Evolutionary conservation across 64 coral and sea anemone species (phyloP), one percentile per base, ranked within the genome.

Genomic region (Catalaphyllia jardinei): DNA sequence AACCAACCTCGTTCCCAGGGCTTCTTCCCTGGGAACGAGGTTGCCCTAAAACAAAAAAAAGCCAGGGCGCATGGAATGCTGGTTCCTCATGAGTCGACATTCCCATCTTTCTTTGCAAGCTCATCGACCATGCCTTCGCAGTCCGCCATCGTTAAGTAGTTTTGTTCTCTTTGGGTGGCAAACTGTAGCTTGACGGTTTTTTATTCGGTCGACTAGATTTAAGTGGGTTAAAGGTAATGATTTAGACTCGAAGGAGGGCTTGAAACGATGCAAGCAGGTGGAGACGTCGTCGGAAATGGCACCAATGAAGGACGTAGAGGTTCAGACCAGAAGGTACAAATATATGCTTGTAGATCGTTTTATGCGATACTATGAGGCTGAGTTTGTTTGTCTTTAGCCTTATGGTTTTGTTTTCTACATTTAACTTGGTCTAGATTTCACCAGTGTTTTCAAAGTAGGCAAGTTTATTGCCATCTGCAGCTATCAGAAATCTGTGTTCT

Each of bases 261-360:
- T 71, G 46, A 52, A 17, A 85, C 24, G 81, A 85, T 85, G 81
- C 22, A 85, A 12, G 14, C 20, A 71, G 60, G 24, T 2, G 63
- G 62, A 85, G 33, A 85, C 49, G 63, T 50, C 12, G 11, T 85
- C 22, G 62, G 81, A 2, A 85, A 85, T 85, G 63, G 63, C 24
- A 60, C 63, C 22, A 71, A 16, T 29, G 81, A 51, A 71, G 33
- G 81, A 16, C 81, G 62, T 28, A 64, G 24, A n/a, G 71, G 63
- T 16, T 69, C 81, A 27, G 81, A 85, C 39, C 81, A 28, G 33
- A 85, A 71, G 81, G 81, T 85, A 11, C 54, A 57, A 16, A 1
- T 35, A 1, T 54, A 2, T 1, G 12, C 0, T 57, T 57, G 11
- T 57, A 69, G n/a, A 24, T 11, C 63, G 63, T 25, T 27, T 8